Base-by-base conservation (phyloP, 1,140 invertebrate genomes). In the Idris sp. region DNA sequence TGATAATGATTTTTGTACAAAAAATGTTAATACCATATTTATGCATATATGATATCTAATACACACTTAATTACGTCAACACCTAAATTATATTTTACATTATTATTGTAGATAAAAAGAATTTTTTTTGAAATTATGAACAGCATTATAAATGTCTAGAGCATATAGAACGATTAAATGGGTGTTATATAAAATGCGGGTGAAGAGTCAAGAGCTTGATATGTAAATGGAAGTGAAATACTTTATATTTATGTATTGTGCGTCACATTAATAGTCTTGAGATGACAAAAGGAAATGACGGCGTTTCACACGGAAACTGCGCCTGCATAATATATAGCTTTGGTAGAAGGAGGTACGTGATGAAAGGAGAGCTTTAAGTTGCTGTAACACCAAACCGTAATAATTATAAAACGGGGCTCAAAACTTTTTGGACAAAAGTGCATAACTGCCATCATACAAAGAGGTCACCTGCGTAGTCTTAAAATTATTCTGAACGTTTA, bases 341-440 rank as follows among this genome's bases (percentile, higher is more conserved):
- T 5, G 19, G 33, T 51, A 68, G 62, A 67, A 58, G 56, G 43
- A 49, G 64, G 40, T 59, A 19, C 28, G 35, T 36, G 62, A 67
- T 68, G 64, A 69, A 69, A 74, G 72, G 64, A 67, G 58, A 56
- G 64, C 48, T 74, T 64, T 43, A 65, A 75, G 59, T 78, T 69
- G 76, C 74, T 79, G 80, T 77, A 77, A 72, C 77, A 73, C 56
- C 56, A 41, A 33, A 62, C 56, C 65, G 61, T 61, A 74, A 77
- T 74, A 80, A 81, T 82, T 80, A 79, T 80, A 81, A 81, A 81
- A 80, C 74, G 67, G 56, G 59, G 73, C 61, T 68, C 73, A 68
- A 76, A 79, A 81, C 72, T 79, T 79, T 53, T 41, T 33, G 41
- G 74, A 81, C 76, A 79, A 81, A 82, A 44, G 59, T 13, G 16